These are phyloP conservation scores for Balearica regulorum DNA, from an alignment of 2,797 vertebrate species.

Conservation along the genomic window DNA sequence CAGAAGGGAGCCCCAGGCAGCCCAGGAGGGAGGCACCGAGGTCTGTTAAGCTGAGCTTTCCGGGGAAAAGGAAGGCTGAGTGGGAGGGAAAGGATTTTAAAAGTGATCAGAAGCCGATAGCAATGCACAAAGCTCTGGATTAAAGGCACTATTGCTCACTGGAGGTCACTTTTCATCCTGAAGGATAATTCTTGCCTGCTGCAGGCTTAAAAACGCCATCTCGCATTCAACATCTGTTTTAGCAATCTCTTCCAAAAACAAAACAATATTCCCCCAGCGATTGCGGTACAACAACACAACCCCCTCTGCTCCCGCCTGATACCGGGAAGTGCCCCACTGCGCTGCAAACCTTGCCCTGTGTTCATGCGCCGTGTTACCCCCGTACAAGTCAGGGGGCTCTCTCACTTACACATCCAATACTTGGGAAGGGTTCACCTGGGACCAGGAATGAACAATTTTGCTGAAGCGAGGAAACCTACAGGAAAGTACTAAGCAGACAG, in stretches of 20 bases:
- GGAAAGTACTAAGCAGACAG: not conserved
- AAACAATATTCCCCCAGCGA: slow-evolving; percentile 63
- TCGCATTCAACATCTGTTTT: slow-evolving; percentile 72
- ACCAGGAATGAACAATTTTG: not conserved
- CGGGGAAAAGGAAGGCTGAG: not conserved
- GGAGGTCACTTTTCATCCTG: slow-evolving; percentile 53
- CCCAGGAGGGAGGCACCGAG: not conserved
- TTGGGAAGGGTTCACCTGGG: not conserved
- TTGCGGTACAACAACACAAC: slow-evolving; percentile 15
- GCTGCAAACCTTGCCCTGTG: not conserved
- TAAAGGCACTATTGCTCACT: slow-evolving; percentile 13
- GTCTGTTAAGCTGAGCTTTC: not conserved
- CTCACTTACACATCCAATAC: not conserved
- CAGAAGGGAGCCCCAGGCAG: not conserved
- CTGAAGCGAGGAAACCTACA: not conserved
- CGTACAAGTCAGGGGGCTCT: not conserved
- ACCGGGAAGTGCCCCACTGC: slow-evolving; percentile 5
- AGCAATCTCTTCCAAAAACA: slow-evolving; percentile 71
- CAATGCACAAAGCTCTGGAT: not conserved
- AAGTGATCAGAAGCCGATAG: slow-evolving; percentile 6
- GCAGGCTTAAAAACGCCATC: slow-evolving; percentile 41
- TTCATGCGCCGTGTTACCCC: not conserved
- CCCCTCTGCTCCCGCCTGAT: not conserved
- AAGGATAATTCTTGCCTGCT: slow-evolving; percentile 38
- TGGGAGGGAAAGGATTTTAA: not conserved